Evolutionary conservation across 1,140 invertebrate genomes (phyloP), one percentile per base, ranked within the genome.

Genomic region (Brachionus plicatilis): DNA sequence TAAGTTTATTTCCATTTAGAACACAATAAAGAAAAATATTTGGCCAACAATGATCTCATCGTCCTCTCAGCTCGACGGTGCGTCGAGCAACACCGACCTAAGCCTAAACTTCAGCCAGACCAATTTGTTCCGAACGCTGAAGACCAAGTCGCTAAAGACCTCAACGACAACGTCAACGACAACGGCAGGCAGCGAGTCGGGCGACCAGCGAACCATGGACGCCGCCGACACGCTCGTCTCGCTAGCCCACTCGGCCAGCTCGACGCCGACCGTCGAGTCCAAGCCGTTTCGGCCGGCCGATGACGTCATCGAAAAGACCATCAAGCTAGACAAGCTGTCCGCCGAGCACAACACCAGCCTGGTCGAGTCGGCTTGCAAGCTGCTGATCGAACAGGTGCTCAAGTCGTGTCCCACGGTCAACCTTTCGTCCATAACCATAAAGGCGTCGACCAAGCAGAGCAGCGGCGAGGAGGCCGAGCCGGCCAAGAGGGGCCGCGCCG

Each of bases 281-380:
- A 76, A 76, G 27, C 72, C 72, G 24, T 76, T 76, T n/a, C 9
- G 43, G 6, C 17, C 41, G 8, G 11, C 14, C 20, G 45, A 17
- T 3, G 43, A 76, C 2, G 6, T 50, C 20, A 76, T 76, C 14
- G 72, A 76, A 50, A 76, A 76, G n/a, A 76, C 72, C 20, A 76
- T 76, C 6, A 76, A 53, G 12, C 14, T 76, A 47, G 43, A 76
- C 14, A 27, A 50, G 1, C 4, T 76, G 11, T 27, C 6, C 12
- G 0, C 4, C 8, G 45, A 76, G 24, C 9, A 29, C 2, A 20
- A 27, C 17, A 8, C 2, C 27, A 27, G 20, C 43, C 4, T 76
- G 41, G 43, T 76, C 72, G 72, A 76, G 47, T 76, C 72, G 17
- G 72, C 72, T 7, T 76, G 72, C 33, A 76, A 76, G 47, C 47